These are phyloP conservation scores for Aspiorhynchus laticeps DNA, from an alignment of 2,113 vertebrate species.

Conservation along the genomic window DNA sequence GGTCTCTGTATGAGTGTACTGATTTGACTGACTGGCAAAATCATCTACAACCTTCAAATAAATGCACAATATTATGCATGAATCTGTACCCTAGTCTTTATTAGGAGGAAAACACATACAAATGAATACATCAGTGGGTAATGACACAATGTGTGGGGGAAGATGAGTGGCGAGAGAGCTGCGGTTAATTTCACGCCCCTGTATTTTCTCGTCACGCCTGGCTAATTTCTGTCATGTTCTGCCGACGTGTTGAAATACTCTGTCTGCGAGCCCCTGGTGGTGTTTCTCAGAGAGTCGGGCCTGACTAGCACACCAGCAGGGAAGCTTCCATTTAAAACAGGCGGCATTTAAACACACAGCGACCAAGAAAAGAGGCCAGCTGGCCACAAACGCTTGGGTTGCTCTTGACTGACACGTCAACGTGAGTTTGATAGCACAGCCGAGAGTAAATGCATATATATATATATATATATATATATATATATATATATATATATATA, in stretches of 20 bases:
- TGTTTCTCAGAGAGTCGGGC: slow-evolving; percentile 22
- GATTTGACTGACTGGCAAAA: background rate
- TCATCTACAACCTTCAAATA: background rate
- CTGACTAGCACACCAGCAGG: slow-evolving; percentile 37
- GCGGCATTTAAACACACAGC: slow-evolving; percentile 17
- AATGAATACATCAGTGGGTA: slow-evolving; percentile 55
- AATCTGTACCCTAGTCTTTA: slow-evolving; percentile 9
- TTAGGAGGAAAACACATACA: background rate
- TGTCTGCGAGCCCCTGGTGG: slow-evolving; percentile 57
- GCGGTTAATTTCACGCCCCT: slow-evolving; percentile 72
- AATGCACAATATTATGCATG: background rate
- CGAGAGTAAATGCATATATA: background rate
- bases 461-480: no score
- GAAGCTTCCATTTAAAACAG: slow-evolving; percentile 15
- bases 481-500: no score
- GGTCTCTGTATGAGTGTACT: background rate
- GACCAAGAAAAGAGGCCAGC: slow-evolving; percentile 1
- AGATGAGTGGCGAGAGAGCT: slow-evolving; percentile 62
- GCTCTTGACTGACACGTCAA: slow-evolving; percentile 15
- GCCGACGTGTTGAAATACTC: slow-evolving; percentile 57
- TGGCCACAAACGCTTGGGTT: background rate
- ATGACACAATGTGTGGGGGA: slow-evolving; percentile 51
- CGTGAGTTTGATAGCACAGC: background rate
- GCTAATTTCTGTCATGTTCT: slow-evolving; percentile 62
- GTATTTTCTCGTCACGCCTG: slow-evolving; percentile 69